Conservation (phyloP, 2,888 invertebrate genomes). For the Eueremaeus valkanovi region DNA sequence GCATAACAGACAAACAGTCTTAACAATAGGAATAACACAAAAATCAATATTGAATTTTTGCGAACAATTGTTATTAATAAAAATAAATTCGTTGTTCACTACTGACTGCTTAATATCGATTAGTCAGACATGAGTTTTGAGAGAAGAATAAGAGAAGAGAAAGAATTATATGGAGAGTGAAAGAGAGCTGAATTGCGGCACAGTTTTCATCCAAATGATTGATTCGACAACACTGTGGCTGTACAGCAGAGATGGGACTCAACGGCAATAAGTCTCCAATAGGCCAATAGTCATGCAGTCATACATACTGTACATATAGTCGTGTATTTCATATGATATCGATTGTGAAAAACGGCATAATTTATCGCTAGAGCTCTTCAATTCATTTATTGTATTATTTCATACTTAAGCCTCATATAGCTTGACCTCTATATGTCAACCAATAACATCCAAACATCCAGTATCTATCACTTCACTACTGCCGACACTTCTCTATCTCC, state of each 20-base stretch:
- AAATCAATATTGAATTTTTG: conserved; percentile 4
- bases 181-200: background rate
- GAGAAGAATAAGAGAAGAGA: background rate
- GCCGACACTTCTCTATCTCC: background rate
- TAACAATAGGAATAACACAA: background rate
- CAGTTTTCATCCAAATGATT: background rate
- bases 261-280: conserved; percentile 11
- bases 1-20: background rate
- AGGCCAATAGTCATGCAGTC: too few relatives aligned
- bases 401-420: background rate
- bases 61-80: background rate
- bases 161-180: background rate
- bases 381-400: conserved; percentile 18
- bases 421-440: conserved; percentile 24
- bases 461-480: background rate
- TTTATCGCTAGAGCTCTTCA: conserved; percentile 20
- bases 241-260: too few relatives aligned
- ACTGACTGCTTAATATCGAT: background rate
- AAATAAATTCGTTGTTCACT: background rate
- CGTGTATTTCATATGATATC: conserved; percentile 19
- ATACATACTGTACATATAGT: too few relatives aligned
- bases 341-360: conserved; percentile 11
- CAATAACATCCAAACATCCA: background rate
- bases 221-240: background rate
- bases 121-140: conserved; percentile 2